Percentiles rank a stretch among this genome's conserved stretches.
These are phyloP conservation scores for Cydia strobilella DNA, from an alignment of 1,140 invertebrate species.

Conservation along the genomic window DNA sequence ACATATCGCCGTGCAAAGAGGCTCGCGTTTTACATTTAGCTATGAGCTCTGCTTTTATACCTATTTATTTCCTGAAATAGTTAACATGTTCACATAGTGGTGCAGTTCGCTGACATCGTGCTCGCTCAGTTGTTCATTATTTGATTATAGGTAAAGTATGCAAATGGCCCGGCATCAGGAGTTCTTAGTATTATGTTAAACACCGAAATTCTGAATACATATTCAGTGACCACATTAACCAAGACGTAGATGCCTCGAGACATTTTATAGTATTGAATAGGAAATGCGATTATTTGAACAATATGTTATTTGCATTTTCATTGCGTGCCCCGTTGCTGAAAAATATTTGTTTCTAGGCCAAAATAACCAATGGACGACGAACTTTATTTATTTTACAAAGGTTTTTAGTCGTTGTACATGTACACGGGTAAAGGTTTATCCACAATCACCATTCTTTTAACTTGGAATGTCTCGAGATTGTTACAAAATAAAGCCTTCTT, in stretches of 20 bases:
- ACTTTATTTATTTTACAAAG: background rate
- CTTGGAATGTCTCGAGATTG: no score
- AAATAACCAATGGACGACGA: background rate
- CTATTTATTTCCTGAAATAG: conserved; percentile 6
- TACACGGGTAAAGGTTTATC: background rate
- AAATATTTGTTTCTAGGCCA: background rate
- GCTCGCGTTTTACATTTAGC: background rate
- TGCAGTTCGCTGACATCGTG: conserved; percentile 18
- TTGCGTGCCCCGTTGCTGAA: background rate
- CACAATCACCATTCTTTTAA: background rate
- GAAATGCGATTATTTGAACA: background rate
- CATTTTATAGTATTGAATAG: background rate
- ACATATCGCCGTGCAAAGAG: background rate
- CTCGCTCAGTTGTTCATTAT: conserved; percentile 10
- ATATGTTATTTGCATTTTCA: background rate
- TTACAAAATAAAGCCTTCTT: no score
- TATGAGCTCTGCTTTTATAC: background rate
- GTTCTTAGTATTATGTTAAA: conserved; percentile 26
- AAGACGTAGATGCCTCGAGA: background rate
- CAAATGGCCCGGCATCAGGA: conserved; percentile 27
- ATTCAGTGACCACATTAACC: conserved; percentile 40
- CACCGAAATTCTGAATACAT: conserved; percentile 38
- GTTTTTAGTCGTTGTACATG: background rate
- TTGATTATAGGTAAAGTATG: conserved; percentile 32
- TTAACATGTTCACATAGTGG: conserved; percentile 6